Base-by-base conservation (phyloP, 1,140 invertebrate species). In the Pseudomyrmex sp. region DNA sequence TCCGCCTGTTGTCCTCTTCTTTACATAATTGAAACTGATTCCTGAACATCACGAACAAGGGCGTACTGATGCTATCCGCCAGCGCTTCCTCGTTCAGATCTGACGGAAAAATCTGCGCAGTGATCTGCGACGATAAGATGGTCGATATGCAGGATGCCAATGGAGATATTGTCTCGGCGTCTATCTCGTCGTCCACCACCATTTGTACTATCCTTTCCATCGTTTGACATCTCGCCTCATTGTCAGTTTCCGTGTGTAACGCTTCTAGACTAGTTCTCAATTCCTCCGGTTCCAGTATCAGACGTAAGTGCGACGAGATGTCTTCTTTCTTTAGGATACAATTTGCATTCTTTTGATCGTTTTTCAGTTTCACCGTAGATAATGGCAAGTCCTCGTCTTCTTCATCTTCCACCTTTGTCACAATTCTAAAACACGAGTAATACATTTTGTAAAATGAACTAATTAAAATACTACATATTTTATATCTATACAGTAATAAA, bases 301-400 rank as follows among this genome's bases (percentile, higher is more conserved):
- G 82, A 90, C 95, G 95, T 62, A 95, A 91, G 68, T 93, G 90
- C 76, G 83, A 93, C 86, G 85, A 95, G 91, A 93, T 96, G 93
- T 89, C 94, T 89, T 93, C 95, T 92, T 92, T 95, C 91, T 90
- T 95, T 85, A 74, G 63, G 8, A 92, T 83, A 72, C 91, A 93
- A 62, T 93, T 92, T 35, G 91, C 73, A 66, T 91, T 92, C 85
- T 89, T 94, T 72, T 91, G 92, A 62, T 90, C 94, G 83, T 92
- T 95, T 93, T 93, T 95, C 89, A 94, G 92, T 92, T 93, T 94
- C 23, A 97, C 96, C 92, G 96, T 96, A 73, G 97, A 96, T 50
- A 97, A 92, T 52, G 97, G 97, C 79, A 98, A 95, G 91, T 98
- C 97, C 89, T 98, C 97, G 91, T 98, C 98, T 44, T 98, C 98